Base-by-base conservation (phyloP, 2,888 invertebrate species). In the Strigamia crassipes region DNA sequence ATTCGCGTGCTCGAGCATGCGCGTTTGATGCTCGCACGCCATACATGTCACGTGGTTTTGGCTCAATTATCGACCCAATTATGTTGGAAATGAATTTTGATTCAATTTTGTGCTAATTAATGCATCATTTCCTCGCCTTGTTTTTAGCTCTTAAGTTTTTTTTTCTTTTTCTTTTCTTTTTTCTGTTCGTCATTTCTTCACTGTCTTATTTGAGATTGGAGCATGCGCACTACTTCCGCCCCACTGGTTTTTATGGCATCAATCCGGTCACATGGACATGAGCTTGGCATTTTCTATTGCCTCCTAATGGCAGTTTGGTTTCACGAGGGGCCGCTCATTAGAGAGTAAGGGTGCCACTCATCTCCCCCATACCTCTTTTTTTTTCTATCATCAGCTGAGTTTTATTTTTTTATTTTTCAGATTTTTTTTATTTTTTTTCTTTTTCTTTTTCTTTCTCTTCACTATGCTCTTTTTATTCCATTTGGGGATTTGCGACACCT, bases 251-350 rank as follows among this genome's bases (percentile, higher is more conserved):
- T 73, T 73, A 73, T 73, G 73, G 73, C 27, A 23, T 73, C 73
- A 73, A 73, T 73, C 73, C 73, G 73, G 73, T 27, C 31, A 73
- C 73, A 73, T 31, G 73, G 73, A 73, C 73, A 73, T 73, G 73
- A 73, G 73, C 73, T 73, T 73, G 73, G 73, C 73, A 73, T 73
- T 73, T 73, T 73, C 73, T 73, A 73, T 73, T 73, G 73, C 73
- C 73, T 73, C 73, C 73, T 73, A 73, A 73, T 73, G 73, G 73
- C 73, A 73, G 73, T 73, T 73, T 73, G 73, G 73, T 73, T 73
- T 73, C 73, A 73, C 31, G 73, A 73, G 73, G 73, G 73, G 73
- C 73, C 73, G 23, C 73, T 73, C 73, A 73, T 73, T 73, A 73
- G 73, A 73, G 73, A 73, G 73, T 73, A 73, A 73, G 73, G 73